Evolutionary conservation across 2,113 vertebrate species (phyloP), one percentile per base, ranked within the genome.

Genomic region (Phaethon lepturus): DNA sequence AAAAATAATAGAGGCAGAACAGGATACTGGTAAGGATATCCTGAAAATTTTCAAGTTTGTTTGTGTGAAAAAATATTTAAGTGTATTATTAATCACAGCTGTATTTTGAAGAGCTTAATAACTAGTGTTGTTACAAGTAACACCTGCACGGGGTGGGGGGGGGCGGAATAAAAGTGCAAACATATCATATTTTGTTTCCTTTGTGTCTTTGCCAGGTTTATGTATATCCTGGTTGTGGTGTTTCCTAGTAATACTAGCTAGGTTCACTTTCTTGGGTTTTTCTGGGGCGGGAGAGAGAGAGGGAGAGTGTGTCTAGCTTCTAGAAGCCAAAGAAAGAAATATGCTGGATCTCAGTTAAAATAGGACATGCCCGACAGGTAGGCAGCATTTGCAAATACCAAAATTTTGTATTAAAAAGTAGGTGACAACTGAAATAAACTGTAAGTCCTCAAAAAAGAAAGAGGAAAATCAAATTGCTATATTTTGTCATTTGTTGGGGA

Each of bases 151-250:
- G 42, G n/a, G n/a, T 82, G n/a, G 42, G n/a, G n/a, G 42, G 50
- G n/a, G 42, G n/a, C 31, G 42, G 50, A 15, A 11, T 9, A 3
- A 17, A 26, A 11, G 33, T 52, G 40, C 79, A 81, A 29, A 14
- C 20, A 2, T 74, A n/a, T 25, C 8, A 3, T n/a, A 10, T 47
- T 91, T 79, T 80, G 58, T 90, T 95, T 93, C 67, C 47, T 94
- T 92, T 92, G 72, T 81, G 17, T 47, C 72, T 83, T 74, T 67
- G 79, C 42, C 55, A 84, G 86, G 23, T 35, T 55, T 72, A 28
- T 64, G 53, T 44, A 24, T 73, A 88, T 92, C 88, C 92, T 92
- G 86, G 38, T 93, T 83, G 86, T 58, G 56, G 9, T 95, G 19
- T 77, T 93, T 86, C 68, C 79, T 68, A 55, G 75, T 52, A 81